Conservation (phyloP, 2,888 invertebrate genomes). For the Drosophila paucipuncta region DNA sequence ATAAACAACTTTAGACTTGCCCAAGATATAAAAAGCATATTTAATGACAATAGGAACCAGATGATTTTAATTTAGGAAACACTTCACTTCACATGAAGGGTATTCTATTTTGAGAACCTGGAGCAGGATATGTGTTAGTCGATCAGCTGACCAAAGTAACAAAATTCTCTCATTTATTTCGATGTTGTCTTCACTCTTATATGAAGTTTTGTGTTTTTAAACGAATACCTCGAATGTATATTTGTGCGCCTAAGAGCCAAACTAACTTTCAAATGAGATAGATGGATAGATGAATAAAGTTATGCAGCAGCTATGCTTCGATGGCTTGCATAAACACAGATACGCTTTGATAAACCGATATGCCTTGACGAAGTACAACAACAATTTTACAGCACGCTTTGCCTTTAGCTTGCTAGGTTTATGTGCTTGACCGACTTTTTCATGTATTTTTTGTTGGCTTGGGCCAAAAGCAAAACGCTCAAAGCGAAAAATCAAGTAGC, state of each 20-base stretch:
- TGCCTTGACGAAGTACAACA: neutral
- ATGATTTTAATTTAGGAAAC: neutral
- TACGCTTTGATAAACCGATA: conserved; percentile 37
- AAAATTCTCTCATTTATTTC: neutral
- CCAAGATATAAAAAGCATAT: neutral
- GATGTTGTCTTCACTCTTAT: neutral
- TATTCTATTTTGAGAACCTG: neutral
- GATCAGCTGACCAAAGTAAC: neutral
- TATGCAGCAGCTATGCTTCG: neutral
- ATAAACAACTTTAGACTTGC: neutral
- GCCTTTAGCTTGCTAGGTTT: conserved; percentile 8
- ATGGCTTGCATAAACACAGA: conserved; percentile 14
- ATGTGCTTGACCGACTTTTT: conserved; percentile 52
- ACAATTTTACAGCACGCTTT: neutral
- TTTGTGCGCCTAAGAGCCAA: neutral
- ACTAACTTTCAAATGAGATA: neutral
- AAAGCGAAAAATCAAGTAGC: conserved; percentile 51
- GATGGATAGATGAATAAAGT: neutral
- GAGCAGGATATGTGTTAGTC: neutral
- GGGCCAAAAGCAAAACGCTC: conserved; percentile 20
- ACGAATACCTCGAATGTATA: neutral
- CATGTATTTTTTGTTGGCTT: conserved; percentile 16
- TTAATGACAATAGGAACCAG: neutral
- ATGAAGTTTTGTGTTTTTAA: neutral
- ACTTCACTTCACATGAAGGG: neutral